These are phyloP conservation scores for Cottus gobio DNA, from an alignment of 2,113 vertebrate genomes.

Conservation along the genomic window DNA sequence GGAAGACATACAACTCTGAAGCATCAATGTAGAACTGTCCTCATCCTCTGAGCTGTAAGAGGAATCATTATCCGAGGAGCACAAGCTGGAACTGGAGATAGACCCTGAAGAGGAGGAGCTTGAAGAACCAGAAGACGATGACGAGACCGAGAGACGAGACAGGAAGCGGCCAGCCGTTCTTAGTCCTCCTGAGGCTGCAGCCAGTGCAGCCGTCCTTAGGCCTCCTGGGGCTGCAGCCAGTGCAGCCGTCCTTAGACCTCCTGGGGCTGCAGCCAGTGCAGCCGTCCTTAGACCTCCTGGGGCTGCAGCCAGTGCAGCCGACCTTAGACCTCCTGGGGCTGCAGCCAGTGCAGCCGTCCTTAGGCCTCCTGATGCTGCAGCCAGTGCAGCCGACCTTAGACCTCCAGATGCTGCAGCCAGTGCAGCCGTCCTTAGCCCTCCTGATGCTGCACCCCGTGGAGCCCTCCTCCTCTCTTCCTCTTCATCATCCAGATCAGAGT, in stretches of 20 bases:
- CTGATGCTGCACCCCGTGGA: constrained; percentile 20
- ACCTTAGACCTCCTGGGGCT: no score
- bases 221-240: no score
- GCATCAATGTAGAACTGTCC: constrained; percentile 90
- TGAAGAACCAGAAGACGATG: constrained; percentile 95
- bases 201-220: constrained; percentile 53
- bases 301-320: no score
- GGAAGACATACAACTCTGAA: constrained; percentile 92
- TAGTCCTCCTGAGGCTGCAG: constrained; percentile 80
- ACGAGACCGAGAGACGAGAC: constrained; percentile 91
- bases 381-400: no score
- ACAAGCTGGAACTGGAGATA: constrained; percentile 93
- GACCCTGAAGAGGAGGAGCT: constrained; percentile 95
- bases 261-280: no score
- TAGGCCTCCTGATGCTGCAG: no score
- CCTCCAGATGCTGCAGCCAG: no score
- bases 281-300: no score
- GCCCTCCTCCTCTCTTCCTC: constrained; percentile 81
- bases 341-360: no score
- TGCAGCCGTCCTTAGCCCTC: no score
- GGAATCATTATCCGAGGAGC: constrained; percentile 96
- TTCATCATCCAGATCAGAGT: constrained; percentile 90
- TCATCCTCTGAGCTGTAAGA: constrained; percentile 97
- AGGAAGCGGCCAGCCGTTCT: constrained; percentile 90
- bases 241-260: no score